A percentile compares a stretch with the other conserved stretches of the same genome.
These are phyloP conservation scores for Diorhabda sublineata DNA, from an alignment of 1,140 invertebrate genomes.

Conservation along the genomic window DNA sequence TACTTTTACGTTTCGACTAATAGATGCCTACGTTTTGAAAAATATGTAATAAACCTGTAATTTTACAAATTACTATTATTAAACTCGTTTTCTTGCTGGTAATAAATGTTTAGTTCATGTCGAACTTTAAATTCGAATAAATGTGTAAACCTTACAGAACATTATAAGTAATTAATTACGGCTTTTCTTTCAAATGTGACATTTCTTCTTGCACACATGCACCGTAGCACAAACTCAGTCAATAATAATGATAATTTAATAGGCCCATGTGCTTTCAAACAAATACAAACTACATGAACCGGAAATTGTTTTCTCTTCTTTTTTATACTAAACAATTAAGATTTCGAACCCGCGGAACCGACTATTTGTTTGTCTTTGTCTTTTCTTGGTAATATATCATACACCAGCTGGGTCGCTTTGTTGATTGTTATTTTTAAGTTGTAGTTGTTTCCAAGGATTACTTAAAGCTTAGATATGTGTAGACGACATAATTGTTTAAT, in stretches of 20 bases:
- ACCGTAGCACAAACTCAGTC: not conserved
- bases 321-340: slow-evolving; percentile 1
- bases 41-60: not conserved
- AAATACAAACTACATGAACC: slow-evolving; percentile 2
- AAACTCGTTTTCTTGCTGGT: not conserved
- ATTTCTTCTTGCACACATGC: not conserved
- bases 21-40: not conserved
- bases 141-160: not conserved
- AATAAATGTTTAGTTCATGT: not conserved
- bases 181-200: not conserved
- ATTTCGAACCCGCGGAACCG: not conserved
- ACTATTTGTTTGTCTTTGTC: not conserved
- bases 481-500: too few species aligned
- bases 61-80: not conserved
- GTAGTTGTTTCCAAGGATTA: not conserved
- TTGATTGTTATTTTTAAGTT: not conserved
- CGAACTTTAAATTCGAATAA: slow-evolving; percentile 1
- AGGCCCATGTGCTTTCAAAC: not conserved
- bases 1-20: not conserved
- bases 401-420: not conserved
- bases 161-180: not conserved
- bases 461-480: not conserved
- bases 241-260: slow-evolving; percentile 3
- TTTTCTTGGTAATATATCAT: slow-evolving; percentile 3
- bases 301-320: not conserved